Evolutionary conservation across 2,113 vertebrate genomes (phyloP).

Genomic region (Oncorhynchus nerka): DNA sequence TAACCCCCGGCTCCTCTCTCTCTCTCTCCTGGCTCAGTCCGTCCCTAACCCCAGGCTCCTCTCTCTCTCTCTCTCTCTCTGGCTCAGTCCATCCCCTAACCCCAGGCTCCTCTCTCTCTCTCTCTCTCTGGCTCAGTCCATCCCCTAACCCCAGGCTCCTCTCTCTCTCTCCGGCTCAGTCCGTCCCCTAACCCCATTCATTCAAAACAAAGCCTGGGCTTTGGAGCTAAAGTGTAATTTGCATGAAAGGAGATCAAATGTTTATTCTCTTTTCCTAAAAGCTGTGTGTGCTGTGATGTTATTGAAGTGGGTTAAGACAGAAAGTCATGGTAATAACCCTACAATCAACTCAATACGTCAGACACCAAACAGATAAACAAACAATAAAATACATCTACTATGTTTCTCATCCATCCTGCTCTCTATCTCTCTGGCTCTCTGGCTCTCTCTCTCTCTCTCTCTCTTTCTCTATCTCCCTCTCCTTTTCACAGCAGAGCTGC

Average conservation of each 20-base stretch:
- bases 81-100: too few relatives aligned
- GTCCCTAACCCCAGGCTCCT: conserved; percentile 34
- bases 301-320: conserved; percentile 34
- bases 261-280: too few relatives aligned
- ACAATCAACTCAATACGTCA: conserved; percentile 43
- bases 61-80: too few relatives aligned
- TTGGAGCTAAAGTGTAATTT: conserved; percentile 60
- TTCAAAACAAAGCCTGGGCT: neutral
- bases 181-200: conserved; percentile 40
- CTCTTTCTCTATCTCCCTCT: too few relatives aligned
- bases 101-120: too few relatives aligned
- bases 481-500: conserved; percentile 63
- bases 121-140: too few relatives aligned
- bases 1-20: too few relatives aligned
- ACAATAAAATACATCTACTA: neutral
- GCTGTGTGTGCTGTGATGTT: conserved; percentile 18
- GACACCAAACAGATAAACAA: conserved; percentile 34
- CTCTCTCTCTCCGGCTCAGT: conserved; percentile 26
- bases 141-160: too few relatives aligned
- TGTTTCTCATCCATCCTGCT: neutral
- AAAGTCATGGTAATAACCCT: conserved; percentile 40
- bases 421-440: neutral
- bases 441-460: too few relatives aligned
- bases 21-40: conserved; percentile 34
- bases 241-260: conserved; percentile 15